Percentiles rank a stretch among this genome's conserved stretches.
phyloP scores from a whole-genome alignment of 2,888 invertebrate genomes.

The Monochamus alternatus region DNA sequence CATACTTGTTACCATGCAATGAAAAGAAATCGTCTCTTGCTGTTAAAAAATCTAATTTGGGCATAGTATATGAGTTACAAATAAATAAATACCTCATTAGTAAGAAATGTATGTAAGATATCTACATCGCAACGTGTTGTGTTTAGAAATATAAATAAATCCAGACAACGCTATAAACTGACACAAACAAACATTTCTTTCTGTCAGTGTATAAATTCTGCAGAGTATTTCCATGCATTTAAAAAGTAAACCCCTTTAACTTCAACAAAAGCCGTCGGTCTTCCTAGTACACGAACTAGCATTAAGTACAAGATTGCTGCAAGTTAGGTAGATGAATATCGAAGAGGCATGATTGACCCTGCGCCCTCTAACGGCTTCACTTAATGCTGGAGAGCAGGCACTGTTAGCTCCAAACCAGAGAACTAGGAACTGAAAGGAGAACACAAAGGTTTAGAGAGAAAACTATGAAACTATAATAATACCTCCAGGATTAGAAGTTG shows the following conservation, averaged over 20 bases:
- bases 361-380: constrained; percentile 49
- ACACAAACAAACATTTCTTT: neutral
- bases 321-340: constrained; percentile 49
- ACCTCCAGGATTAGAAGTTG: no score
- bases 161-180: no score
- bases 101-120: no score
- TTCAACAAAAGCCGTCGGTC: neutral
- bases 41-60: no score
- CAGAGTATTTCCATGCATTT: neutral
- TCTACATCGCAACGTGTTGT: no score
- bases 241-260: neutral
- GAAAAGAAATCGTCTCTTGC: no score
- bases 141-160: no score
- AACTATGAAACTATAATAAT: no score
- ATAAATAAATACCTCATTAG: no score
- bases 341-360: constrained; percentile 53
- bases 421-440: constrained; percentile 5
- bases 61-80: no score
- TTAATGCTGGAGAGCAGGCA: constrained; percentile 5
- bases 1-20: no score
- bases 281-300: constrained; percentile 30
- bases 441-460: no score
- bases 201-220: neutral
- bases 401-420: constrained; percentile 1
- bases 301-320: constrained; percentile 45